These are phyloP conservation scores for Nymphicus hollandicus DNA, from an alignment of 2,113 vertebrate genomes.

Conservation along the genomic window DNA sequence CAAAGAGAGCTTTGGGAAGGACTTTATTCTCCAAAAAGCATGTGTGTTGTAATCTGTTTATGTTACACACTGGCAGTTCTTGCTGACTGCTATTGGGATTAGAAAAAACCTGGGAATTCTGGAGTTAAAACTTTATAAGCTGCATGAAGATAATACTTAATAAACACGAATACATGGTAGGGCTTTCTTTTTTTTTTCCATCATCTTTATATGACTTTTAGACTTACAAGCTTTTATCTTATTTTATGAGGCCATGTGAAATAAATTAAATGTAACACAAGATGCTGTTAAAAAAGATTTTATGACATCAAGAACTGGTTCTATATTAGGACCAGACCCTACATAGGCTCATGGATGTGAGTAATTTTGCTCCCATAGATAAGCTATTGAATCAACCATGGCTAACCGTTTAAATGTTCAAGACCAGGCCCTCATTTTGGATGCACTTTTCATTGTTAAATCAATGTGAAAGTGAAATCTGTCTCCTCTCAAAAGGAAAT, in stretches of 20 bases:
- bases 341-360: constrained; percentile 27
- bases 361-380: constrained; percentile 28
- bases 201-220: constrained; percentile 67
- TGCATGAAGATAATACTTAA: constrained; percentile 39
- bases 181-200: constrained; percentile 45
- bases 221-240: constrained; percentile 74
- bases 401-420: neutral
- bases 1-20: neutral
- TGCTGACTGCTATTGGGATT: neutral
- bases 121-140: constrained; percentile 24
- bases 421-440: constrained; percentile 65
- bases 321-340: constrained; percentile 74
- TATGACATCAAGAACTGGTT: constrained; percentile 74
- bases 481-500: constrained; percentile 77
- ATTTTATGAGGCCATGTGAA: constrained; percentile 73
- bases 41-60: neutral
- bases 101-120: constrained; percentile 4
- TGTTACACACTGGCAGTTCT: neutral
- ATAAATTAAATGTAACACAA: constrained; percentile 79
- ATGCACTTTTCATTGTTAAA: constrained; percentile 75
- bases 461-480: constrained; percentile 80
- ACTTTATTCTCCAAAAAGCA: neutral
- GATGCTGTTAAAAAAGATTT: constrained; percentile 78
- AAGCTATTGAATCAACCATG: constrained; percentile 16
- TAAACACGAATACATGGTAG: constrained; percentile 61